Percentiles rank a stretch among this genome's conserved stretches.
These are phyloP conservation scores for Guaruba guarouba DNA, from an alignment of 2,113 vertebrate species.

Conservation along the genomic window DNA sequence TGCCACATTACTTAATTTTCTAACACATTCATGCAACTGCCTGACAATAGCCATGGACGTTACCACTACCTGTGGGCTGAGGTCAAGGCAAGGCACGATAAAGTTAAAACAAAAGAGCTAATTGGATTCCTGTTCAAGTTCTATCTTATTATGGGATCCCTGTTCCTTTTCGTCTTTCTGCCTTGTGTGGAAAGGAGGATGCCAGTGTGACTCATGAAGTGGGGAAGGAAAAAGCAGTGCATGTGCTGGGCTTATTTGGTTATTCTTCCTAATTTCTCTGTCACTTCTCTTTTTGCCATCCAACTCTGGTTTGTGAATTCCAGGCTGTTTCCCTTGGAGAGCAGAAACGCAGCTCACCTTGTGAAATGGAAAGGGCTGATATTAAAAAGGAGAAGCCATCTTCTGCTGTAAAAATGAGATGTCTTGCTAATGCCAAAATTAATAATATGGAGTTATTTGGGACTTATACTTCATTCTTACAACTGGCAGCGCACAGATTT, in stretches of 20 bases:
- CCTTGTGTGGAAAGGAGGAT: background rate
- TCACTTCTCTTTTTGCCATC: background rate
- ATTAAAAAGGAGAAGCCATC: background rate
- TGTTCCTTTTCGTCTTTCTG: conserved; percentile 10
- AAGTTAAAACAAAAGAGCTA: conserved; percentile 57
- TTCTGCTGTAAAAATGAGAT: background rate
- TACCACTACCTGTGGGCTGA: conserved; percentile 52
- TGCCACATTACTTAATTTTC: conserved; percentile 67
- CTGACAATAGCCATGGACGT: conserved; percentile 57
- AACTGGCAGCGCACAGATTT: background rate
- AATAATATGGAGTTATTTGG: background rate
- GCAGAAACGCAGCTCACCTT: background rate
- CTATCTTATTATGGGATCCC: conserved; percentile 8
- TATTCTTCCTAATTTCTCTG: background rate
- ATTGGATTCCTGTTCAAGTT: conserved; percentile 59
- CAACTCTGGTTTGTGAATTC: background rate
- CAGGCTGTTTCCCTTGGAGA: background rate
- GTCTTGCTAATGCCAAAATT: background rate
- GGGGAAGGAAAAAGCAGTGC: background rate
- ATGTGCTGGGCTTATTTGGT: background rate
- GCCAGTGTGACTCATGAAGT: background rate
- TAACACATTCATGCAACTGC: conserved; percentile 52
- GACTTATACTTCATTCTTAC: background rate
- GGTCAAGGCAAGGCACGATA: conserved; percentile 48
- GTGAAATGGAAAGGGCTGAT: background rate